Conservation (phyloP, 1,140 invertebrate genomes). For the Dufourea novaeangliae region DNA sequence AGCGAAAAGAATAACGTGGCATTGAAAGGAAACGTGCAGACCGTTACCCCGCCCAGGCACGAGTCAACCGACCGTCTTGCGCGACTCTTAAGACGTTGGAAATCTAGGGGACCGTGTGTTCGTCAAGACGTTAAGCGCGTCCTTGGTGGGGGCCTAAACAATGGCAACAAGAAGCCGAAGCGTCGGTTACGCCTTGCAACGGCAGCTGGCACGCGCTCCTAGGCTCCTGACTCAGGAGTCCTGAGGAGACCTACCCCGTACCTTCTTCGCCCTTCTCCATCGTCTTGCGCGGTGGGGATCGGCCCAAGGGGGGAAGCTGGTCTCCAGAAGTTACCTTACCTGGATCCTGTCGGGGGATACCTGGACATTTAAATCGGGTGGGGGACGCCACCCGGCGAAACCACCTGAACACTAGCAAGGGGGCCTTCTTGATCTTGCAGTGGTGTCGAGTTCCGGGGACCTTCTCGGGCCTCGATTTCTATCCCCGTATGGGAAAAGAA, state of each 20-base stretch:
- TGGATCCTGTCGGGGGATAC: conserved; percentile 64
- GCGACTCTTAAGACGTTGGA: conserved; percentile 76
- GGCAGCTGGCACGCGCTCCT: conserved; percentile 81
- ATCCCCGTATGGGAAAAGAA: too few relatives aligned
- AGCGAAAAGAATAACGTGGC: neutral
- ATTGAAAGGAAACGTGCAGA: conserved; percentile 51
- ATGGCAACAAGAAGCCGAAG: conserved; percentile 80
- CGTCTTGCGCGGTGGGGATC: conserved; percentile 34
- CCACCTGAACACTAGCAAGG: conserved; percentile 78
- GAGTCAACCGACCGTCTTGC: conserved; percentile 61
- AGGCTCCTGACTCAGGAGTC: too few relatives aligned
- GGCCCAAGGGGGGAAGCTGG: conserved; percentile 58
- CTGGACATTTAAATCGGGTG: conserved; percentile 79
- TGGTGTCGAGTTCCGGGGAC: conserved; percentile 60
- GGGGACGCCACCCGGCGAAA: conserved; percentile 69
- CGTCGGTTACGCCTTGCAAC: conserved; percentile 80
- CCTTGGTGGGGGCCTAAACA: conserved; percentile 64
- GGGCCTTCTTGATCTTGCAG: conserved; percentile 74
- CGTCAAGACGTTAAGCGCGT: conserved; percentile 75
- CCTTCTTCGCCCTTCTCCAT: conserved; percentile 61
- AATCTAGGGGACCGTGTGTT: conserved; percentile 57
- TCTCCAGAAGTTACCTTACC: conserved; percentile 67
- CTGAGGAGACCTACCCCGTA: conserved; percentile 65
- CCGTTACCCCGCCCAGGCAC: conserved; percentile 73
- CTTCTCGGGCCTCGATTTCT: neutral